Evolutionary conservation across 2,797 vertebrate species (phyloP).

Genomic region (Choloepus didactylus): DNA sequence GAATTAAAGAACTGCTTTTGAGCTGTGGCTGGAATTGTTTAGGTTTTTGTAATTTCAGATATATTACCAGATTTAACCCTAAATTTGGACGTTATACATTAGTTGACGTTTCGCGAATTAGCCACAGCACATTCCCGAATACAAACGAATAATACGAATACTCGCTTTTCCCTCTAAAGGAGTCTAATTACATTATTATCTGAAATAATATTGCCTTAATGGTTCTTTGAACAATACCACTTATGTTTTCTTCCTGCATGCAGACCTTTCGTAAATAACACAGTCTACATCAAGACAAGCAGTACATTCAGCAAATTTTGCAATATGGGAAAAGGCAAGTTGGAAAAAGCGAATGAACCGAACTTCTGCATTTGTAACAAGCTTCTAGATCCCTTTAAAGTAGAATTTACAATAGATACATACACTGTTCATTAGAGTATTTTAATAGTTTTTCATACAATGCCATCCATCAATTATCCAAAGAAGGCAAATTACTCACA

Average conservation of each 20-base stretch:
- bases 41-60: constrained; percentile 64
- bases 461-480: constrained; percentile 62
- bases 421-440: constrained; percentile 63
- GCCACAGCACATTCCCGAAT: constrained; percentile 50
- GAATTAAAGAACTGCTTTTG: constrained; percentile 82
- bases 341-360: constrained; percentile 62
- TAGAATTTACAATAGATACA: constrained; percentile 48
- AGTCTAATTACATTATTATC: constrained; percentile 75
- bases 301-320: constrained; percentile 62
- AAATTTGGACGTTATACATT: constrained; percentile 72
- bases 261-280: constrained; percentile 69
- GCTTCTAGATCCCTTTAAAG: constrained; percentile 46
- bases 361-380: constrained; percentile 59
- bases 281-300: constrained; percentile 69
- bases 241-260: constrained; percentile 76
- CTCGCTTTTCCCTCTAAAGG: constrained; percentile 65
- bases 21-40: constrained; percentile 64
- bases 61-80: constrained; percentile 69
- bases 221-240: constrained; percentile 72
- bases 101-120: constrained; percentile 75
- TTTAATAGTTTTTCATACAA: constrained; percentile 50
- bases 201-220: constrained; percentile 80
- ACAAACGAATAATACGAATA: constrained; percentile 71
- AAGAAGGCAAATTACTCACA: constrained; percentile 69
- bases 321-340: constrained; percentile 53